These are phyloP conservation scores for Psittacula derbiana DNA, from an alignment of 2,797 vertebrate genomes.

Conservation along the genomic window DNA sequence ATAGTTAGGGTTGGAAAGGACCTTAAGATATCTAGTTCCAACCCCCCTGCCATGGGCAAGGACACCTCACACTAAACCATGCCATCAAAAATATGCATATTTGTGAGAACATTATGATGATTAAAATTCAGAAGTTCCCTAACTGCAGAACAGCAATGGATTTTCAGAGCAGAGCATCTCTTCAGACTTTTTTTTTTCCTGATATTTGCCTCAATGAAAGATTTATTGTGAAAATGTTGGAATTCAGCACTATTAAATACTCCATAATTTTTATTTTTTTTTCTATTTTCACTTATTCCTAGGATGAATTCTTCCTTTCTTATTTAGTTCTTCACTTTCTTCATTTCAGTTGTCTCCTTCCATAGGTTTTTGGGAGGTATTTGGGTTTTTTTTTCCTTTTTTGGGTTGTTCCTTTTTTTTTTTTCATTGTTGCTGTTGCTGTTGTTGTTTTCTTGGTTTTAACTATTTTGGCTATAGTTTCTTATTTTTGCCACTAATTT, in stretches of 20 bases:
- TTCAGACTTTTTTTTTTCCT: not conserved
- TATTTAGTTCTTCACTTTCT: not conserved
- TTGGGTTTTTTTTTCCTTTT: not conserved
- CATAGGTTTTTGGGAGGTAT: accelerated
- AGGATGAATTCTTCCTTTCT: not conserved
- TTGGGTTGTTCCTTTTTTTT: not conserved
- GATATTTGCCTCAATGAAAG: not conserved
- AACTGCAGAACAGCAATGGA: not conserved
- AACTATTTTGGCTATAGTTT: not conserved
- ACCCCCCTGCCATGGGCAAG: too few relatives aligned
- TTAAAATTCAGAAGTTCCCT: not conserved
- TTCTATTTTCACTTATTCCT: not conserved
- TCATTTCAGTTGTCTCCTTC: not conserved
- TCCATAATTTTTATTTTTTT: too few relatives aligned
- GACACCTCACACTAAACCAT: too few relatives aligned
- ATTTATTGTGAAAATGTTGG: not conserved
- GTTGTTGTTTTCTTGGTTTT: not conserved
- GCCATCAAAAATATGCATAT: not conserved
- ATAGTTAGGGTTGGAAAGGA: too few relatives aligned
- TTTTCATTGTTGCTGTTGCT: not conserved
- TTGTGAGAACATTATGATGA: not conserved
- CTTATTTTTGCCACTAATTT: not conserved
- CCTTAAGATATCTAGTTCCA: too few relatives aligned
- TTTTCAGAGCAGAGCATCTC: not conserved
- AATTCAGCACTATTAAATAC: not conserved